A percentile compares a stretch with the other conserved stretches of the same genome.
phyloP scores from a whole-genome alignment of 2,797 vertebrate species.

The Gobio occitaniae region DNA sequence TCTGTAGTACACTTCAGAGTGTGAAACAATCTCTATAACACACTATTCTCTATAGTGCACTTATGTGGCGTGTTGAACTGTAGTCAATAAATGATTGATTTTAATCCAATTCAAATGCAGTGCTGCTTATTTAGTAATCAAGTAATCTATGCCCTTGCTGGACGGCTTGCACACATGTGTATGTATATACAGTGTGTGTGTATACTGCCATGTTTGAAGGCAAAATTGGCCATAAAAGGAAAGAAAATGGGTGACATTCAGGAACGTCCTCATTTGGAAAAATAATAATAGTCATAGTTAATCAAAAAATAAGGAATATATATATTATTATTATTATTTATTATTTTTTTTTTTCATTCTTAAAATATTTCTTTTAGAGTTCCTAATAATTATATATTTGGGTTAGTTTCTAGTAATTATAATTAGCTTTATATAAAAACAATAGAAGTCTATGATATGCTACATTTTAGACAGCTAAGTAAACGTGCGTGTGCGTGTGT shows the following conservation, averaged over 20 bases:
- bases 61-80: neutral
- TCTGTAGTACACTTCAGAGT: neutral
- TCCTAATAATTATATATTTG: neutral
- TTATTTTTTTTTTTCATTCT: neutral
- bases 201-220: neutral
- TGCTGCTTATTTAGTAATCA: constrained; percentile 18
- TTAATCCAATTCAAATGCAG: constrained; percentile 5
- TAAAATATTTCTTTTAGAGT: neutral
- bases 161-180: neutral
- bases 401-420: neutral
- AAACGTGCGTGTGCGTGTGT: neutral
- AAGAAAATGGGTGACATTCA: neutral
- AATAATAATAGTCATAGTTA: neutral
- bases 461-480: neutral
- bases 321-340: too few relatives aligned
- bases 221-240: neutral
- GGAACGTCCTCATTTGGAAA: neutral
- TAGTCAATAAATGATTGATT: neutral
- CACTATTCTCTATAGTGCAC: neutral
- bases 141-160: constrained; percentile 1
- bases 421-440: neutral
- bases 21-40: neutral
- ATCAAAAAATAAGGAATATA: too few relatives aligned
- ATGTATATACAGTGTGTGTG: neutral
- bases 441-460: neutral